Conservation (phyloP, 2,113 vertebrate species). For the Crotalus viridis region DNA sequence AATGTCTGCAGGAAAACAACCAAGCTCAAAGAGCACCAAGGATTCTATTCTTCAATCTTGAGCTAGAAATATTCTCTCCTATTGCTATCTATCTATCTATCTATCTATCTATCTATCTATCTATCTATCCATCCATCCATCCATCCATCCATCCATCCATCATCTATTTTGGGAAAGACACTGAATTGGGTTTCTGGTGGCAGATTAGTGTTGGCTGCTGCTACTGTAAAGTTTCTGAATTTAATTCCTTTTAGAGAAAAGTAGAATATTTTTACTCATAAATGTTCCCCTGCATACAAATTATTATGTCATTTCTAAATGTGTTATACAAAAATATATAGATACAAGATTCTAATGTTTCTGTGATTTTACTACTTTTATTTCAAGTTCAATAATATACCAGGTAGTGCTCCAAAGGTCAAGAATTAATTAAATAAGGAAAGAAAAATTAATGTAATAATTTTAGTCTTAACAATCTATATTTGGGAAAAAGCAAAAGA, state of each 20-base stretch:
- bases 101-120: neutral
- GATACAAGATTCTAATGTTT: neutral
- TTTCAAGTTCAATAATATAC: slow-evolving; percentile 12
- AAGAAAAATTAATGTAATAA: slow-evolving; percentile 22
- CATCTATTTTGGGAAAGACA: neutral
- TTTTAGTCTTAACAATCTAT: neutral
- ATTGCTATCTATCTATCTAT: too few species aligned
- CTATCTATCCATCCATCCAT: neutral
- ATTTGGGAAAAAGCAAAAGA: slow-evolving; percentile 33
- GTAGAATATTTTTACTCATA: neutral
- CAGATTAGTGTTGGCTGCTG: neutral
- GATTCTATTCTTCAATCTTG: too few species aligned
- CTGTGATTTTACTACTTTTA: slow-evolving; percentile 1
- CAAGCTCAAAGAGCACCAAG: too few species aligned
- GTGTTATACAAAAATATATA: slow-evolving; percentile 3
- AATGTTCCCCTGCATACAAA: neutral
- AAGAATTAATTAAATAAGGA: slow-evolving; percentile 42
- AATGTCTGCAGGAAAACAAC: too few species aligned
- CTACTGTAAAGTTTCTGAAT: neutral
- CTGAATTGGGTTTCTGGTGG: neutral
- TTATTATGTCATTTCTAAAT: neutral
- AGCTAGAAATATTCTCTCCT: too few species aligned
- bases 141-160: neutral
- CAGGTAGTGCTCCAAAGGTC: neutral
- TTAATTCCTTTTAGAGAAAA: neutral